These are phyloP conservation scores for Falcaria lacertinaria DNA, from an alignment of 2,888 invertebrate genomes.

Conservation along the genomic window DNA sequence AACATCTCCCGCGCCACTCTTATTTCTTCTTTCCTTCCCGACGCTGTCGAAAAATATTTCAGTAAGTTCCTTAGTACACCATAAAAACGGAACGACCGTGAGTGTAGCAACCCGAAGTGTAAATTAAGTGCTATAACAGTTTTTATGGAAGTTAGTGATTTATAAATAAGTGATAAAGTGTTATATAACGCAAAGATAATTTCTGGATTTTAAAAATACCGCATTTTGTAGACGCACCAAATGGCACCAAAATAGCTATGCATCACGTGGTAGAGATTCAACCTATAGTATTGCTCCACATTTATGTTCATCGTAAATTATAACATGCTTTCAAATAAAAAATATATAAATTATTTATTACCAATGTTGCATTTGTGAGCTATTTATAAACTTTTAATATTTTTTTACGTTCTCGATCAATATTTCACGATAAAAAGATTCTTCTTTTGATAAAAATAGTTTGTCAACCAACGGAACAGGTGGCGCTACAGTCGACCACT, in stretches of 20 bases:
- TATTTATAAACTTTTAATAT: constrained; percentile 11
- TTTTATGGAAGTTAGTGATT: constrained; percentile 50
- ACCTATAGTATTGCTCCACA: constrained; percentile 77
- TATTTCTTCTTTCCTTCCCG: constrained; percentile 80
- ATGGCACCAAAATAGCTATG: constrained; percentile 69
- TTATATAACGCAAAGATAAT: constrained; percentile 69
- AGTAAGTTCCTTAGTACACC: constrained; percentile 65
- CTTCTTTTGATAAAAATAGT: constrained; percentile 39
- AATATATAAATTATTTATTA: constrained; percentile 3
- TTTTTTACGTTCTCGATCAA: not conserved
- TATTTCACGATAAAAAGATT: constrained; percentile 16
- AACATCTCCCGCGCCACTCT: constrained; percentile 79
- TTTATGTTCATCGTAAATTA: constrained; percentile 55
- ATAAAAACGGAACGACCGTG: constrained; percentile 52
- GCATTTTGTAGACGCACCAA: constrained; percentile 77
- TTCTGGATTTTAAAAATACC: constrained; percentile 78
- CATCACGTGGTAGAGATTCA: constrained; percentile 71
- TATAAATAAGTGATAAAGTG: constrained; percentile 66
- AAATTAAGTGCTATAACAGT: constrained; percentile 49
- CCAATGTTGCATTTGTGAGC: constrained; percentile 9
- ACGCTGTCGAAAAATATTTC: constrained; percentile 74
- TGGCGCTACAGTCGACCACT: constrained; percentile 53
- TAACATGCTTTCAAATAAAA: constrained; percentile 16
- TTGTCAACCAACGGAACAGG: constrained; percentile 34
- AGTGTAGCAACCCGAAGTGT: constrained; percentile 56